Conservation (phyloP, 2,888 invertebrate genomes). For the Galeopsomyia nigrocyanea region DNA sequence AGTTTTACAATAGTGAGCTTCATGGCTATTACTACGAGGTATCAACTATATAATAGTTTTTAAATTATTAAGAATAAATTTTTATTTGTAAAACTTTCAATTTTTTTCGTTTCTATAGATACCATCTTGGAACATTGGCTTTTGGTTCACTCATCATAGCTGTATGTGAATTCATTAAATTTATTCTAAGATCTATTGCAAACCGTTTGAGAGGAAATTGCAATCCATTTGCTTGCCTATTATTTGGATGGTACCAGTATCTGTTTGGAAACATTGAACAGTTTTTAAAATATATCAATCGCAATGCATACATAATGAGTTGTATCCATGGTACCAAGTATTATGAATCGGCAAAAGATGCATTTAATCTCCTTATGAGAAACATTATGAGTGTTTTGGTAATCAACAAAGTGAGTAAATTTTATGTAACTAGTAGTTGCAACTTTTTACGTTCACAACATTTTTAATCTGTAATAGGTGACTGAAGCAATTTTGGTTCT, state of each 20-base stretch:
- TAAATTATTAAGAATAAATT: no score
- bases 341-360: constrained; percentile 89
- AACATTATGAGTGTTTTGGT: constrained; percentile 85
- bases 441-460: not conserved
- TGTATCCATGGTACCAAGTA: constrained; percentile 94
- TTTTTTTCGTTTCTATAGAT: constrained; percentile 62
- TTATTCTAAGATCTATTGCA: constrained; percentile 78
- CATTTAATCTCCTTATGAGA: constrained; percentile 89
- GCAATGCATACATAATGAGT: constrained; percentile 95
- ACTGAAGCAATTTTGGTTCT: constrained; percentile 93
- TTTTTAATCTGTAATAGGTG: constrained; percentile 70
- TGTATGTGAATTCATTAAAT: constrained; percentile 89
- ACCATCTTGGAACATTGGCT: constrained; percentile 82
- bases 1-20: constrained; percentile 81
- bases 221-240: not conserved
- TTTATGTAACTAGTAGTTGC: constrained; percentile 35
- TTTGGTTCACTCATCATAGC: constrained; percentile 85
- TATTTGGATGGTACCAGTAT: constrained; percentile 81
- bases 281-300: constrained; percentile 86
- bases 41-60: no score
- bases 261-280: constrained; percentile 89
- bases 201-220: no score
- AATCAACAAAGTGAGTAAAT: constrained; percentile 77
- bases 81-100: no score
- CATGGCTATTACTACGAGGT: constrained; percentile 79